Evolutionary conservation across 2,113 vertebrate genomes (phyloP).

Genomic region (Spizaetus ornatus): DNA sequence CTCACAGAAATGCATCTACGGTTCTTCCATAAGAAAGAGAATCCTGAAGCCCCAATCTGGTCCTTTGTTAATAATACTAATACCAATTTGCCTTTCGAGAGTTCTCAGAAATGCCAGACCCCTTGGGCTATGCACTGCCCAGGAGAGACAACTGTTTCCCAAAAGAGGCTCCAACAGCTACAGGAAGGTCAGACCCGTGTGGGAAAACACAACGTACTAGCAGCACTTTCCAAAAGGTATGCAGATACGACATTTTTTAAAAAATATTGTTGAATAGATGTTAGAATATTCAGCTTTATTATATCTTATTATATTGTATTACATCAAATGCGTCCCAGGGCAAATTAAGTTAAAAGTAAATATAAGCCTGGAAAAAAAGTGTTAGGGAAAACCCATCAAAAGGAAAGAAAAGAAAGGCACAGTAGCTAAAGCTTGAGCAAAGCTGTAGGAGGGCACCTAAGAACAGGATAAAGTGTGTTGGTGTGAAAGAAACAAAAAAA

Average conservation of each 20-base stretch:
- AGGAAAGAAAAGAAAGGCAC: neutral
- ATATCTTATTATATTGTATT: neutral
- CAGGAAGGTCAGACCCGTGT: neutral
- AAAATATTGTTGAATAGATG: neutral
- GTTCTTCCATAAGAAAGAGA: neutral
- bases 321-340: neutral
- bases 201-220: neutral
- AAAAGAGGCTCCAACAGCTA: neutral
- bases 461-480: neutral
- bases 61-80: neutral
- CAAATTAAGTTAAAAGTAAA: neutral
- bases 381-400: neutral
- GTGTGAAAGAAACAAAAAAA: neutral
- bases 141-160: neutral
- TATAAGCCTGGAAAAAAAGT: neutral
- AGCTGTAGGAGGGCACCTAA: neutral
- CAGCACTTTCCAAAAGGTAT: neutral
- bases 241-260: neutral
- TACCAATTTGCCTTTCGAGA: neutral
- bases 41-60: neutral
- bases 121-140: neutral
- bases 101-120: neutral
- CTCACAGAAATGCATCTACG: neutral
- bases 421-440: neutral
- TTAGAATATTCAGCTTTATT: neutral